Evolutionary conservation across 1,140 invertebrate species (phyloP).

Genomic region (Yoshiicerus persimilis): DNA sequence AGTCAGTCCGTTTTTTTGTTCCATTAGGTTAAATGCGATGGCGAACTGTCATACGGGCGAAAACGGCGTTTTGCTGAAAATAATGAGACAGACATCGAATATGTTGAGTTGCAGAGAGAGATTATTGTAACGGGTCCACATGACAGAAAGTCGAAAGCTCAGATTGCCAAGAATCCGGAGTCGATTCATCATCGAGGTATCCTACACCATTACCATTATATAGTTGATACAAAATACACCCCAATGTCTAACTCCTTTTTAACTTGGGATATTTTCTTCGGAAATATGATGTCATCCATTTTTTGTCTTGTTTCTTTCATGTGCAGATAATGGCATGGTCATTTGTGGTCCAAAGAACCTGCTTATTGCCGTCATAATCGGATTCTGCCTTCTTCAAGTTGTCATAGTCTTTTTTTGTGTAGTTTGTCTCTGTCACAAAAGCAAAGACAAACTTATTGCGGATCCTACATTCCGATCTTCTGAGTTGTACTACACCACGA

Average conservation of each 20-base stretch:
- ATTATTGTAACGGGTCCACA: constrained; percentile 43
- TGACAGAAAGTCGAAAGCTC: not conserved
- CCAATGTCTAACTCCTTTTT: not conserved
- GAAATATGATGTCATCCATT: not conserved
- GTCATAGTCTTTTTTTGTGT: constrained; percentile 40
- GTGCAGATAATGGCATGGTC: constrained; percentile 34
- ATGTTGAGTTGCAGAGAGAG: constrained; percentile 42
- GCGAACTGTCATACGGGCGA: constrained; percentile 42
- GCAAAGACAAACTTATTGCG: constrained; percentile 33
- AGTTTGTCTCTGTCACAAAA: constrained; percentile 39
- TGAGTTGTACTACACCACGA: constrained; percentile 36
- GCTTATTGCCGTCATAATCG: constrained; percentile 43
- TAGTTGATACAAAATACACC: not conserved
- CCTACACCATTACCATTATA: not conserved
- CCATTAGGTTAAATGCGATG: constrained; percentile 37
- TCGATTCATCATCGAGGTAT: not conserved
- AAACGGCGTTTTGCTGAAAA: constrained; percentile 17
- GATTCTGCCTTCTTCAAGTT: constrained; percentile 47
- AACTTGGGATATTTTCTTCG: not conserved
- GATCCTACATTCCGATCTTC: constrained; percentile 17
- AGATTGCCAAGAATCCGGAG: constrained; percentile 19
- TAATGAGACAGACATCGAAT: not conserved
- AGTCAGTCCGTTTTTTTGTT: not conserved
- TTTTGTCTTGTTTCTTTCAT: not conserved
- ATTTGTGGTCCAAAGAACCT: constrained; percentile 43